Conservation (phyloP, 2,113 vertebrate species). For the Stegastes partitus region DNA sequence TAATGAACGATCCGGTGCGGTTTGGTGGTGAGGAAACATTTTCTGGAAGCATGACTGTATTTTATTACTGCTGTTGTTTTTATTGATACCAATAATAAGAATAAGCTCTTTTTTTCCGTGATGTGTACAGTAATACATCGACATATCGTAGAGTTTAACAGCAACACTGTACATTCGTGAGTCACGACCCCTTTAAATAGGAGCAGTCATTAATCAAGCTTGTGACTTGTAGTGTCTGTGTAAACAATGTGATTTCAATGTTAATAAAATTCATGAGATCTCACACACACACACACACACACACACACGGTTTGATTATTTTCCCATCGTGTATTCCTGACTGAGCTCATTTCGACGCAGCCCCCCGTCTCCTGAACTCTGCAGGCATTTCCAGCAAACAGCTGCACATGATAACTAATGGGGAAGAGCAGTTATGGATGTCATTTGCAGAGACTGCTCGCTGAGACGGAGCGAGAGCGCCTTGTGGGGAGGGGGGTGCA, state of each 20-base stretch:
- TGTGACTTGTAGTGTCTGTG: slow-evolving; percentile 57
- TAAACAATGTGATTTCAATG: slow-evolving; percentile 59
- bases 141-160: slow-evolving; percentile 44
- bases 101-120: slow-evolving; percentile 47
- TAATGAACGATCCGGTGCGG: neutral
- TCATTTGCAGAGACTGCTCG: slow-evolving; percentile 65
- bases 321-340: slow-evolving; percentile 42
- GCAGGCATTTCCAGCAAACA: slow-evolving; percentile 66
- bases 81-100: slow-evolving; percentile 64
- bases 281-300: slow-evolving; percentile 31
- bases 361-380: slow-evolving; percentile 55
- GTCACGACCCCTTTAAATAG: slow-evolving; percentile 37
- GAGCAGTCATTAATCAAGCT: slow-evolving; percentile 32
- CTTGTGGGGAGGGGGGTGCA: neutral
- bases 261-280: slow-evolving; percentile 44
- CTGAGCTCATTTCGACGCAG: slow-evolving; percentile 45
- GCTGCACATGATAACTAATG: slow-evolving; percentile 67
- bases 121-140: slow-evolving; percentile 46
- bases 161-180: slow-evolving; percentile 70
- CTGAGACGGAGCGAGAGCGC: slow-evolving; percentile 46
- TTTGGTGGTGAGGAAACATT: slow-evolving; percentile 37
- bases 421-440: slow-evolving; percentile 63
- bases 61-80: slow-evolving; percentile 40
- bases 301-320: slow-evolving; percentile 18
- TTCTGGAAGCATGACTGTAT: slow-evolving; percentile 16